A percentile compares a stretch with the other conserved stretches of the same genome.
phyloP scores from a whole-genome alignment of 2,113 vertebrate species.

The Serilophus lunatus region DNA sequence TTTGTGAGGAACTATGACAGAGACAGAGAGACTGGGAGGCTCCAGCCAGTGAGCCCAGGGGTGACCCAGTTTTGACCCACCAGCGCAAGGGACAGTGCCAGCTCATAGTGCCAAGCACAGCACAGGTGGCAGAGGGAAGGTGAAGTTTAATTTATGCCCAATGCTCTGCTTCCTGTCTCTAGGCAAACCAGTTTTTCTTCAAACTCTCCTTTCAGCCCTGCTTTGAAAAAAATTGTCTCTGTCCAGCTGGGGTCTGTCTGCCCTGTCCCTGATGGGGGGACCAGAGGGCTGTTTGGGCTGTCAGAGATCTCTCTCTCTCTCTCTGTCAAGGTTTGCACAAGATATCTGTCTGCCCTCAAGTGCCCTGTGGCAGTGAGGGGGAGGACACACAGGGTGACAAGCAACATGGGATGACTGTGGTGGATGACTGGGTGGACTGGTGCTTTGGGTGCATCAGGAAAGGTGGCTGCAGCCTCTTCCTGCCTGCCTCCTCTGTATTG shows the following conservation, averaged over 20 bases:
- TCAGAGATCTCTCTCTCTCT: neutral
- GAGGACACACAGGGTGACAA: neutral
- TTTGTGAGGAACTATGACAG: conserved; percentile 12
- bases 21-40: conserved; percentile 26
- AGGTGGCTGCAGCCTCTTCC: neutral
- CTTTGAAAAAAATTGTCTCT: neutral
- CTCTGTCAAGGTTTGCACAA: neutral
- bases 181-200: neutral
- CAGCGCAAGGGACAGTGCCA: neutral
- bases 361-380: neutral
- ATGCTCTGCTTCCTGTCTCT: neutral
- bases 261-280: neutral
- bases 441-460: neutral
- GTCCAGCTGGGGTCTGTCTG: neutral
- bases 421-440: neutral
- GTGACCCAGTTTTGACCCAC: neutral
- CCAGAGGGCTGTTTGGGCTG: accelerated
- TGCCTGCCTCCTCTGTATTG: neutral
- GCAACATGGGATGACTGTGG: neutral
- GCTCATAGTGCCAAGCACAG: accelerated
- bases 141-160: neutral
- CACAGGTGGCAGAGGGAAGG: neutral
- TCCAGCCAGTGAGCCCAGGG: neutral
- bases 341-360: neutral
- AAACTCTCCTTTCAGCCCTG: neutral